These are phyloP conservation scores for Nothobranchius furzeri DNA, from an alignment of 2,113 vertebrate genomes.

Conservation along the genomic window DNA sequence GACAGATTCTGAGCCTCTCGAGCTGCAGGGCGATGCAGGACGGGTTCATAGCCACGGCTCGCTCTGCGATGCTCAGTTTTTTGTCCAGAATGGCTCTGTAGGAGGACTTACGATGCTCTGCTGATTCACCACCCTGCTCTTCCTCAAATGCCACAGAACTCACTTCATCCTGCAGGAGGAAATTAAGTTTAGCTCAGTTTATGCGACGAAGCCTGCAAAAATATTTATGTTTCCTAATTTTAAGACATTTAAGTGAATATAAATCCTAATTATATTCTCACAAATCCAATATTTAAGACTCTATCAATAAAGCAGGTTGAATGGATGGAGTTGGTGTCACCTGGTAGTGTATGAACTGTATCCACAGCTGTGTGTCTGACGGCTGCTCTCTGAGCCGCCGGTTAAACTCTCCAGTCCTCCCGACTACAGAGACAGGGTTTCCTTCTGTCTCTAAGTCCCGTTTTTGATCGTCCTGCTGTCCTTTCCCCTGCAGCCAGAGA, in stretches of 20 bases:
- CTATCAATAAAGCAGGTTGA: too few species aligned
- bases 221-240: too few species aligned
- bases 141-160: constrained; percentile 72
- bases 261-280: too few species aligned
- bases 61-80: constrained; percentile 91
- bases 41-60: constrained; percentile 89
- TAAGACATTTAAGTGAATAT: too few species aligned
- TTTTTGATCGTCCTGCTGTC: constrained; percentile 63
- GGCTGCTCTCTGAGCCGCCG: constrained; percentile 89
- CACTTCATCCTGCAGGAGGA: constrained; percentile 83
- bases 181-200: neutral
- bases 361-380: constrained; percentile 85
- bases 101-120: constrained; percentile 69
- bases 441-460: constrained; percentile 40
- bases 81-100: constrained; percentile 86
- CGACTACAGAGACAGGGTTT: constrained; percentile 25
- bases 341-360: constrained; percentile 92
- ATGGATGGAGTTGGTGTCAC: constrained; percentile 59
- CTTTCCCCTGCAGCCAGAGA: constrained; percentile 90
- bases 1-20: constrained; percentile 84
- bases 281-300: too few species aligned
- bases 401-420: constrained; percentile 91
- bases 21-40: constrained; percentile 87
- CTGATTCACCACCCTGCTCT: constrained; percentile 70
- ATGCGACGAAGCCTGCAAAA: too few species aligned